Percentiles rank a stretch among this genome's conserved stretches.
phyloP scores from a whole-genome alignment of 2,113 vertebrate genomes.

The Alligator sinensis region DNA sequence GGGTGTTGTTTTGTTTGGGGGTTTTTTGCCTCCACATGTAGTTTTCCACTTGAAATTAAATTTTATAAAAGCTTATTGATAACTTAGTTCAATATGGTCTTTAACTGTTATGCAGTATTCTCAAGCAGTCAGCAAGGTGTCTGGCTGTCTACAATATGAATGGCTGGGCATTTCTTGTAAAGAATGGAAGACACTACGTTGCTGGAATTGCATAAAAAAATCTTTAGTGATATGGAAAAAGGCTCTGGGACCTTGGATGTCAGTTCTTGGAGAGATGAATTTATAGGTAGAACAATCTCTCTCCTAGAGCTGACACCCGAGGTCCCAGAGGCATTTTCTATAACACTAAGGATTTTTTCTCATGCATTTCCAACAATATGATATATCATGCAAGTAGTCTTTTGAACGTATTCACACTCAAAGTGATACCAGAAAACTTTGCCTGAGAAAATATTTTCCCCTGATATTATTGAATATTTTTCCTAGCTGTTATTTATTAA shows the following conservation, averaged over 20 bases:
- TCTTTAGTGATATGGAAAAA: constrained; percentile 62
- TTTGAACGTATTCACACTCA: constrained; percentile 5
- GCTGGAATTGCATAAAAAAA: constrained; percentile 65
- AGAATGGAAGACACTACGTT: constrained; percentile 34
- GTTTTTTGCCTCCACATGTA: neutral
- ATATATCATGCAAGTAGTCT: neutral
- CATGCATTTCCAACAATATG: constrained; percentile 39
- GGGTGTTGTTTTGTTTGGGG: neutral
- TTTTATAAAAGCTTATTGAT: neutral
- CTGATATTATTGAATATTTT: neutral
- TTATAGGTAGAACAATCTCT: constrained; percentile 75
- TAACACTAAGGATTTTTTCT: constrained; percentile 44
- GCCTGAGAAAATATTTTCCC: neutral
- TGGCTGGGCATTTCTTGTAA: constrained; percentile 56
- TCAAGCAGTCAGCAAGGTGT: constrained; percentile 32
- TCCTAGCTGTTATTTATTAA: neutral
- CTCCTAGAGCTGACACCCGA: constrained; percentile 68
- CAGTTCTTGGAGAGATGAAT: constrained; percentile 75
- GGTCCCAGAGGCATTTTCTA: constrained; percentile 53
- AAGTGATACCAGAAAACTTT: constrained; percentile 6
- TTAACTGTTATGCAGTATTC: neutral
- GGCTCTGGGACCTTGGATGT: constrained; percentile 67
- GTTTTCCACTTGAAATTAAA: constrained; percentile 12
- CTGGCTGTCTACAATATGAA: constrained; percentile 66
- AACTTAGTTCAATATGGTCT: accelerated